These are phyloP conservation scores for Prolemur simus DNA, from an alignment of 2,113 vertebrate species.

Conservation along the genomic window DNA sequence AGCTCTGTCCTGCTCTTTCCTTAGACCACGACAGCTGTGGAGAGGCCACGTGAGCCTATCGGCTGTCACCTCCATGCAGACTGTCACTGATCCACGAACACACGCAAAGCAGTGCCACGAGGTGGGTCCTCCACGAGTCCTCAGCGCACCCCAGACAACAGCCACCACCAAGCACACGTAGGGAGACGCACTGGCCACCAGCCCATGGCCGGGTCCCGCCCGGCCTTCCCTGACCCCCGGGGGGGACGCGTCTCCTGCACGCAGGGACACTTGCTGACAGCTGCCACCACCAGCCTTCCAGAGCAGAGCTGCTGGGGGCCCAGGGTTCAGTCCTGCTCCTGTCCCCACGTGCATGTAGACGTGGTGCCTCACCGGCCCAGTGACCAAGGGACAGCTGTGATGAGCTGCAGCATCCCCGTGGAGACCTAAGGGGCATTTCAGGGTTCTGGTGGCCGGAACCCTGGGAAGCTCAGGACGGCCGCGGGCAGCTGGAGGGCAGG, in stretches of 20 bases:
- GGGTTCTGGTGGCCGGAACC: background rate
- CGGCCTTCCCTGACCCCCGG: background rate
- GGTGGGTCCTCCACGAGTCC: background rate
- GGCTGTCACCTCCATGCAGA: background rate
- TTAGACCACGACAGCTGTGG: background rate
- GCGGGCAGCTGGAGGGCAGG: background rate
- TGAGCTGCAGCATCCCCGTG: background rate
- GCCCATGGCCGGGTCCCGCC: background rate
- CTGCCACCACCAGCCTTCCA: accelerated
- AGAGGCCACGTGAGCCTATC: background rate
- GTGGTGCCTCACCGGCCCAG: background rate
- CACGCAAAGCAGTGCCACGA: too few relatives aligned
- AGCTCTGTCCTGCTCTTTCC: background rate
- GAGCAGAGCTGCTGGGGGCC: background rate
- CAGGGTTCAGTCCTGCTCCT: background rate
- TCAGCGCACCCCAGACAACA: background rate
- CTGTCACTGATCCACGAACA: background rate
- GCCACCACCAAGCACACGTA: background rate
- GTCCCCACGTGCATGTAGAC: background rate
- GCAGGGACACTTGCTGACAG: background rate
- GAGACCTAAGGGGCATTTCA: background rate
- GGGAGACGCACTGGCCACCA: background rate
- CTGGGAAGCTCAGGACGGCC: background rate
- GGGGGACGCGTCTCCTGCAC: background rate
- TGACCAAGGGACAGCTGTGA: background rate